Base-by-base conservation (phyloP, 2,797 vertebrate species). In the Enteromius radiatus region DNA sequence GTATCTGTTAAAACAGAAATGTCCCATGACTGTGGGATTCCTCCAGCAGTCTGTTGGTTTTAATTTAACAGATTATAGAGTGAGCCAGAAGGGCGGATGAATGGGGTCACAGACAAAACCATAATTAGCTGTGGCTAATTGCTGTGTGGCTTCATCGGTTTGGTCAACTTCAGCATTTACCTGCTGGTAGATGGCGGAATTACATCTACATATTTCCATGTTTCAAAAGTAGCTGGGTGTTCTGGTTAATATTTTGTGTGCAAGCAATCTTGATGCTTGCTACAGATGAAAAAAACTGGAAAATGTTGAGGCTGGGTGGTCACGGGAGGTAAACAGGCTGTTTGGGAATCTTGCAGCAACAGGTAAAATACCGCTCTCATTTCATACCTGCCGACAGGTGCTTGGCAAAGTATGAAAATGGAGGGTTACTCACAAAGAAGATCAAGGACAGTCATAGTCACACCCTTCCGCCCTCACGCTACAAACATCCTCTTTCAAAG, bases 351-450 rank as follows among this genome's bases (percentile, higher is more conserved):
- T 74, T 74, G 61, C 70, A 80, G 88, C 64, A 43, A 84, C 49
- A 71, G 49, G 68, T 87, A 86, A 88, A 86, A 83, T 54, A 74
- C 79, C 63, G 73, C 74, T 85, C 74, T 88, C 85, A 91, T 93
- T 91, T 93, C 91, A 90, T 92, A 92, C 91, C 93, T 93, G 92
- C 28, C 80, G 91, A 93, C 93, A 93, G 93, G 93, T 94, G 93
- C 87, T 93, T 93, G 92, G 93, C 91, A 93, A 88, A 86, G 86
- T 84, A 83, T 84, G 86, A 71, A 82, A 49, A 59, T 80, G 36
- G 36, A 28, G 45, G 73, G 41, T 88, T 90, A 88, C 83, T 90
- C 90, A 93, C 88, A 86, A 84, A 84, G 41, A 83, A 86, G 91
- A 92, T 93, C 90, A 94, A 92, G 92, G 90, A 86, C 92, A 89